phyloP scores from a whole-genome alignment of 2,888 invertebrate species.

The Strigamia maritima region DNA sequence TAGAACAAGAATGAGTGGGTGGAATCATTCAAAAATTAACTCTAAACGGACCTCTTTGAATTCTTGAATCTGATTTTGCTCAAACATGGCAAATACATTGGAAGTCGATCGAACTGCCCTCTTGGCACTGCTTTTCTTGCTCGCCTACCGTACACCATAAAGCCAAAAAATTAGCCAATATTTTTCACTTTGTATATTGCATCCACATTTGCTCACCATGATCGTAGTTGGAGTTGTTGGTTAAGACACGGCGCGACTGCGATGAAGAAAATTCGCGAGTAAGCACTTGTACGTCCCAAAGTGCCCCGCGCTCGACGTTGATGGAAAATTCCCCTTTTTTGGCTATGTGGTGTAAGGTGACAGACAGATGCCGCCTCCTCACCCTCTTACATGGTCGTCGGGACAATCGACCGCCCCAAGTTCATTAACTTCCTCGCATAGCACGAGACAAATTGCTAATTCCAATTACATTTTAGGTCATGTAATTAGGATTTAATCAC shows the following conservation, averaged over 20 bases:
- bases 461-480: too few species aligned
- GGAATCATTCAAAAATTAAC: not conserved
- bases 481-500: too few species aligned
- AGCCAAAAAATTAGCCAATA: not conserved
- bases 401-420: not conserved
- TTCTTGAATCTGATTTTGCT: slow-evolving; percentile 91
- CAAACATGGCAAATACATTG: slow-evolving; percentile 96
- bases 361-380: not conserved
- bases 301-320: not conserved
- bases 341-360: not conserved
- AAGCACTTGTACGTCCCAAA: not conserved
- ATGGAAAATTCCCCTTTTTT: not conserved
- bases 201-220: not conserved
- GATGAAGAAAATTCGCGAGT: not conserved
- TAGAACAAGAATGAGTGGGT: not conserved
- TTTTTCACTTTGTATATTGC: not conserved
- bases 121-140: slow-evolving; percentile 59
- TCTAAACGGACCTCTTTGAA: slow-evolving; percentile 76
- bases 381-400: not conserved
- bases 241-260: not conserved
- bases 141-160: slow-evolving; percentile 48
- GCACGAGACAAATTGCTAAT: not conserved
- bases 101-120: slow-evolving; percentile 69
- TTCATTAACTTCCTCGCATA: not conserved
- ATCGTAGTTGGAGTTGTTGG: not conserved